Evolutionary conservation across 2,113 vertebrate genomes (phyloP).

Genomic region (Ovis canadensis): DNA sequence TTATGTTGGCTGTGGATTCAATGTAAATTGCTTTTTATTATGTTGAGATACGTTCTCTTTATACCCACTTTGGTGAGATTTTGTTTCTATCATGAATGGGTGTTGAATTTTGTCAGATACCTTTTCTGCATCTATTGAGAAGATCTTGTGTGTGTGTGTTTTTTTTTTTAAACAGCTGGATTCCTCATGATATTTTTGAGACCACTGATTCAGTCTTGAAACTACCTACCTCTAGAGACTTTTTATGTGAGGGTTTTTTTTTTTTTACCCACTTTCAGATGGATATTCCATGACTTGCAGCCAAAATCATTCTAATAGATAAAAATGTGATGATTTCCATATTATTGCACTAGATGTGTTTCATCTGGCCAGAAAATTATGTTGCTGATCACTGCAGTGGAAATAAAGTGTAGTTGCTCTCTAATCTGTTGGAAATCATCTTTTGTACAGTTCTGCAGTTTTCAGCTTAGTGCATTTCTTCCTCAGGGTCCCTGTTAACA

Average conservation of each 20-base stretch:
- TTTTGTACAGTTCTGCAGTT: not conserved
- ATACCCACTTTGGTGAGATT: not conserved
- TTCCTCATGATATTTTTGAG: not conserved
- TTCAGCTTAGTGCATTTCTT: not conserved
- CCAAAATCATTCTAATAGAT: not conserved
- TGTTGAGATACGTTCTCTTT: not conserved
- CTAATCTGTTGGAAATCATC: not conserved
- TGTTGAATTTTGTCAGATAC: not conserved
- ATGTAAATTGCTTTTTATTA: not conserved
- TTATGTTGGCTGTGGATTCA: not conserved
- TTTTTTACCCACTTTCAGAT: not conserved
- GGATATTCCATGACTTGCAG: not conserved
- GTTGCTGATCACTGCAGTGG: not conserved
- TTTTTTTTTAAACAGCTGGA: not conserved
- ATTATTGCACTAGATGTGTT: not conserved
- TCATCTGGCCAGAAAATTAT: slow-evolving; percentile 15
- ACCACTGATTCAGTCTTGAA: not conserved
- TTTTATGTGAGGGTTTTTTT: not conserved
- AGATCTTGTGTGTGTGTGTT: not conserved
- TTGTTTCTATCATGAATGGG: not conserved
- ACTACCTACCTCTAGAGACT: not conserved
- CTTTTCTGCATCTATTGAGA: not conserved
- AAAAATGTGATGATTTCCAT: not conserved
- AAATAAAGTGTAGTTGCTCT: not conserved
- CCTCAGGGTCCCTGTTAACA: not conserved